Percentiles rank a stretch among this genome's conserved stretches.
Evolutionary conservation across 2,888 invertebrate species (phyloP).

Genomic region (Eupeodes luniger): DNA sequence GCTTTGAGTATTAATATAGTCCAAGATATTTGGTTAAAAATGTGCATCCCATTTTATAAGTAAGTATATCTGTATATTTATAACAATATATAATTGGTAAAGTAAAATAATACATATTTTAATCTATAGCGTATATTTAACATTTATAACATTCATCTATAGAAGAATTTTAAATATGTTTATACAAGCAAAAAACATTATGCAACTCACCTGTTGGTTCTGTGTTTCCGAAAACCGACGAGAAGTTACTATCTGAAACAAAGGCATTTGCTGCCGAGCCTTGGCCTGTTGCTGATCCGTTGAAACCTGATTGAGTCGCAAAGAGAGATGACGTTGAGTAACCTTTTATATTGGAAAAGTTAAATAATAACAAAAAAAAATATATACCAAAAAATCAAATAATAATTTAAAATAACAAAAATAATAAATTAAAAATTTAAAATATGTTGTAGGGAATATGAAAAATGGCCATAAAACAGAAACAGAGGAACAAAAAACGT

Average conservation of each 20-base stretch:
- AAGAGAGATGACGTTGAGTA: conserved; percentile 70
- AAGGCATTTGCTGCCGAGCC: conserved; percentile 86
- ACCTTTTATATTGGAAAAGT: conserved; percentile 41
- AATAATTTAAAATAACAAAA: conserved; percentile 32
- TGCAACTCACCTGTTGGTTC: conserved; percentile 88
- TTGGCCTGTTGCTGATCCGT: conserved; percentile 83
- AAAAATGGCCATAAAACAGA: conserved; percentile 81
- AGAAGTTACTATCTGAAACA: conserved; percentile 94
- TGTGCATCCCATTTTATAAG: conserved; percentile 59
- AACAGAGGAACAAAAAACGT: background rate
- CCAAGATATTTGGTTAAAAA: conserved; percentile 23
- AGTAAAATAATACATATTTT: conserved; percentile 21
- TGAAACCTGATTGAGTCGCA: conserved; percentile 83
- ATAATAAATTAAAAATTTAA: conserved; percentile 70
- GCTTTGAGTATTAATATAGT: conserved; percentile 24
- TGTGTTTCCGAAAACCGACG: conserved; percentile 93
- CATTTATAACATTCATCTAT: conserved; percentile 74
- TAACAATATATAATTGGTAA: conserved; percentile 35
- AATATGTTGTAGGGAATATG: conserved; percentile 53
- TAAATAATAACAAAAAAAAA: conserved; percentile 17
- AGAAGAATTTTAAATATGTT: conserved; percentile 51
- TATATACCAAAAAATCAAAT: conserved; percentile 57
- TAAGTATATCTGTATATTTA: background rate
- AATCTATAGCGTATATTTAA: conserved; percentile 62
- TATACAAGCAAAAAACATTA: conserved; percentile 29